A percentile compares a stretch with the other conserved stretches of the same genome.
phyloP scores from a whole-genome alignment of 2,113 vertebrate species.

The Crotalus tigris region DNA sequence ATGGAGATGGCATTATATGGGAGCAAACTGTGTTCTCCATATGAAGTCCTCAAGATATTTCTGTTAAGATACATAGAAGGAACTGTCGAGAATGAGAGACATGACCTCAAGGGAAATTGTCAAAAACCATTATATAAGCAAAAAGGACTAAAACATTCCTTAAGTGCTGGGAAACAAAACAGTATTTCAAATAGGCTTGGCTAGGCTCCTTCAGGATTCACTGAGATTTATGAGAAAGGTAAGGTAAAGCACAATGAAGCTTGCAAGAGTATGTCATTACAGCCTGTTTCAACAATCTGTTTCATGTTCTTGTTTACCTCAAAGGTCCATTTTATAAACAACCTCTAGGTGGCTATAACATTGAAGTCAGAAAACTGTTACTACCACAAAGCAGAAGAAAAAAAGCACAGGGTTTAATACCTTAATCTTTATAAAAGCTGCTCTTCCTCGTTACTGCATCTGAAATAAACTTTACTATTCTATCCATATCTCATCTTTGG shows the following conservation, averaged over 20 bases:
- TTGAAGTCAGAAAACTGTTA: not conserved
- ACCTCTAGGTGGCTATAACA: not conserved
- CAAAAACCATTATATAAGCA: not conserved
- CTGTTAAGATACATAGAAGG: not conserved
- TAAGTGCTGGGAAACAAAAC: not conserved
- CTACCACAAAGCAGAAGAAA: not conserved
- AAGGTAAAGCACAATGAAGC: not conserved
- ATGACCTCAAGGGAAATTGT: not conserved
- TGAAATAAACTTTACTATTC: not conserved
- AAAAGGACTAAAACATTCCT: not conserved
- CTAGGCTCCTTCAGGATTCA: not conserved
- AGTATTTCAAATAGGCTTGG: not conserved
- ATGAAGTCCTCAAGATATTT: not conserved
- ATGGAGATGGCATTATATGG: not conserved
- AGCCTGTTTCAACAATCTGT: not conserved
- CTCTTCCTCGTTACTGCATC: not conserved
- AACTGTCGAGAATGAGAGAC: not conserved
- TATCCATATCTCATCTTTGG: not conserved
- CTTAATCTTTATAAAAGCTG: not conserved
- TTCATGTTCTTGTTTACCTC: not conserved
- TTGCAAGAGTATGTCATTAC: not conserved
- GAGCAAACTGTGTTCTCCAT: not conserved
- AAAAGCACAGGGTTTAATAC: not conserved
- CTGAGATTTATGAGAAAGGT: not conserved
- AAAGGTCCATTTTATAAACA: not conserved